Percentiles rank a stretch among this genome's conserved stretches.
These are phyloP conservation scores for Halocynthia roretzi DNA, from an alignment of 23 tunicate species.

Conservation along the genomic window DNA sequence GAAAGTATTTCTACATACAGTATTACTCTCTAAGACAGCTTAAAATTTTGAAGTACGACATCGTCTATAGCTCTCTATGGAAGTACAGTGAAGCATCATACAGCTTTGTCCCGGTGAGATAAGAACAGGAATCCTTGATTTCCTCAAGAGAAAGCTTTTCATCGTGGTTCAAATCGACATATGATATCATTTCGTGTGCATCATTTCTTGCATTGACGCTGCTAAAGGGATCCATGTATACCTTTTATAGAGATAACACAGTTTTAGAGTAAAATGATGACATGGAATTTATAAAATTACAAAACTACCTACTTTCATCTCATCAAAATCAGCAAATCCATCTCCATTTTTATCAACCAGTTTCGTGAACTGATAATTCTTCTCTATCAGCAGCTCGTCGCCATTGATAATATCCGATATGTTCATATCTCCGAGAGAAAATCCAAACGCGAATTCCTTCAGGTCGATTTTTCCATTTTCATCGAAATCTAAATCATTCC, in stretches of 20 bases:
- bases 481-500: constrained; percentile 7
- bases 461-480: constrained; percentile 11
- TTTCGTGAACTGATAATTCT: constrained; percentile 14
- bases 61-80: constrained; percentile 9
- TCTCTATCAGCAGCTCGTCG: constrained; percentile 1
- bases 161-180: constrained; percentile 15
- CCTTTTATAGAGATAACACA: constrained; percentile 3
- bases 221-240: constrained; percentile 25
- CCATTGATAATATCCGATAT: constrained; percentile 11
- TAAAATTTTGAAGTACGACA: no score
- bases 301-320: constrained; percentile 8
- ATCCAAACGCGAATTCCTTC: constrained; percentile 19
- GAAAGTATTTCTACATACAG: no score
- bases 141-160: constrained; percentile 10
- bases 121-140: constrained; percentile 24
- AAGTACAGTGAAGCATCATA: constrained; percentile 21
- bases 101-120: constrained; percentile 28
- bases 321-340: constrained; percentile 6
- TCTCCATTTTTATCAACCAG: constrained; percentile 2
- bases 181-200: constrained; percentile 24
- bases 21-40: no score
- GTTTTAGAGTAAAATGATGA: not conserved
- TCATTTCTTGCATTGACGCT: constrained; percentile 25
- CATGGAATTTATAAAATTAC: not conserved
- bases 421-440: constrained; percentile 23